Percentiles rank a stretch among this genome's conserved stretches.
Evolutionary conservation across 1,140 invertebrate species (phyloP).

Genomic region (Ceratitis capitata): DNA sequence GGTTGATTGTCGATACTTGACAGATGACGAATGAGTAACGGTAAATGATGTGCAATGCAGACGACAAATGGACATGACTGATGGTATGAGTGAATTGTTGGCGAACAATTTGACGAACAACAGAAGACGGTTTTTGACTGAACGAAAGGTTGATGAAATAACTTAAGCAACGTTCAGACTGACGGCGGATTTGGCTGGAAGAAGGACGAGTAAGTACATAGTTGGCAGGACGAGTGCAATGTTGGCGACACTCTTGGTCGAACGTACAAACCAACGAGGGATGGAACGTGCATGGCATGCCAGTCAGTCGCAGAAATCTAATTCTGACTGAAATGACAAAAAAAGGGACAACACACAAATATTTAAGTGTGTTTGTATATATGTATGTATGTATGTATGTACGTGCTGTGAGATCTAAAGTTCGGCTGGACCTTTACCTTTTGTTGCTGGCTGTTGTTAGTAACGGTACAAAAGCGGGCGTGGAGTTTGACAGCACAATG

Average conservation of each 20-base stretch:
- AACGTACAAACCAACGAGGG: neutral
- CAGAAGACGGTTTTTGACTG: neutral
- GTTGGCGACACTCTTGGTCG: neutral
- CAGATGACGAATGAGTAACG: constrained; percentile 34
- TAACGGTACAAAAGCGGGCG: neutral
- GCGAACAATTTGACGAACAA: constrained; percentile 40
- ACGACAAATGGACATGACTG: constrained; percentile 31
- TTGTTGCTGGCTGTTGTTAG: no score
- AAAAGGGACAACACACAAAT: neutral
- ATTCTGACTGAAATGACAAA: constrained; percentile 9
- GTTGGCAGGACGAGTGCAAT: neutral
- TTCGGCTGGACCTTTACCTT: neutral
- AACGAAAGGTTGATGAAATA: neutral
- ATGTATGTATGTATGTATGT: neutral
- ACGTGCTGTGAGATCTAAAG: neutral
- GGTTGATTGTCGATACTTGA: neutral
- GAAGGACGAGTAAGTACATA: no score
- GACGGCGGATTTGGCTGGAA: neutral
- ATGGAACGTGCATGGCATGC: constrained; percentile 6
- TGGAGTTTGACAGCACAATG: constrained; percentile 6
- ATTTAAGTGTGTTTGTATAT: no score
- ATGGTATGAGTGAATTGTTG: constrained; percentile 41
- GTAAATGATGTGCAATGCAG: constrained; percentile 35
- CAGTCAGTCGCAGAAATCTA: constrained; percentile 8
- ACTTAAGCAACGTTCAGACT: neutral